Percentiles rank a stretch among this genome's conserved stretches.
Evolutionary conservation across 2,888 invertebrate species (phyloP).

Genomic region (Deilephila elpenor): DNA sequence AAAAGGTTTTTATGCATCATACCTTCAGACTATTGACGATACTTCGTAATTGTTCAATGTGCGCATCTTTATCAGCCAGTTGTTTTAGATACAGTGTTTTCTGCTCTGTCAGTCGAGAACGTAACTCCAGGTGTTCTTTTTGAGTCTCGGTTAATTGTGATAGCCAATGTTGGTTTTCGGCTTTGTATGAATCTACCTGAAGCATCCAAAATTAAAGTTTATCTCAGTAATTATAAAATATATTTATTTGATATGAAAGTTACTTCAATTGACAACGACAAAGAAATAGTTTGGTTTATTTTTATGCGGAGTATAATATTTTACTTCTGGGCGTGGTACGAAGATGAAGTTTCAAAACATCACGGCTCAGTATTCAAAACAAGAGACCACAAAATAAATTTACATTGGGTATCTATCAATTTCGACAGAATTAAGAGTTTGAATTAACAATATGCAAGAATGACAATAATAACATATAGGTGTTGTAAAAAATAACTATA

Average conservation of each 20-base stretch:
- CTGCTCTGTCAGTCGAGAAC: constrained; percentile 77
- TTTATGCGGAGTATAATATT: too few relatives aligned
- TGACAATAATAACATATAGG: too few relatives aligned
- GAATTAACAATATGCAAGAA: background rate
- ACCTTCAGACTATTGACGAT: constrained; percentile 73
- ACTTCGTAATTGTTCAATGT: constrained; percentile 77
- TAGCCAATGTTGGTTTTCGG: constrained; percentile 87
- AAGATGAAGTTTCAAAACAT: too few relatives aligned
- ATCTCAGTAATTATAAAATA: background rate
- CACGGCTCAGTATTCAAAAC: too few relatives aligned
- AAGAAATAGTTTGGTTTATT: too few relatives aligned
- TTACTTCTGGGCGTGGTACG: too few relatives aligned
- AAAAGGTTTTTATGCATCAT: background rate
- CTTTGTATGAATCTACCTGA: constrained; percentile 85
- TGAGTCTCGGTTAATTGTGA: constrained; percentile 82
- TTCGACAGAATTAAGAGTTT: background rate
- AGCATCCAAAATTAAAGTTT: constrained; percentile 18
- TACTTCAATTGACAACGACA: background rate
- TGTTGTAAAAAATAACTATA: background rate
- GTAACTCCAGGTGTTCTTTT: constrained; percentile 79
- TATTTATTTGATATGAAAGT: background rate
- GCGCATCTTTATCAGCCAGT: constrained; percentile 72
- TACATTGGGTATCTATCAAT: background rate
- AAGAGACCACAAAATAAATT: background rate
- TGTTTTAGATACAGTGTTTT: constrained; percentile 70